These are phyloP conservation scores for Grantiella picta DNA, from an alignment of 2,113 vertebrate species.

Conservation along the genomic window DNA sequence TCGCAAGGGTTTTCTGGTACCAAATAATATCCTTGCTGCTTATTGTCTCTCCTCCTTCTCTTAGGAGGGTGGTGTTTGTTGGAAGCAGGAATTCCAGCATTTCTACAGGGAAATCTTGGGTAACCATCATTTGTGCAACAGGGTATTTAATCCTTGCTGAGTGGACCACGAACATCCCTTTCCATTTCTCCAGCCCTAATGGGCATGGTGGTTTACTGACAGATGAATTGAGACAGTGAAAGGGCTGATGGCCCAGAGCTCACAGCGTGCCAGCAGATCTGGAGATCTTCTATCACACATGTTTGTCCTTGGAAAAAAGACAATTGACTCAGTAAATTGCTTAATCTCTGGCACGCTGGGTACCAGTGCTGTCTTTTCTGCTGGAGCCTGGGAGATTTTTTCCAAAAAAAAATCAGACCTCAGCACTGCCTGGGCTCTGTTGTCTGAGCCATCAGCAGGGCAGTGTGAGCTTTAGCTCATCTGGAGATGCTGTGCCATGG, in stretches of 20 bases:
- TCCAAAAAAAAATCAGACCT: neutral
- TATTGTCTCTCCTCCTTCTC: neutral
- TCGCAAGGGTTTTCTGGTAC: neutral
- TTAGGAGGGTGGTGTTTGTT: neutral
- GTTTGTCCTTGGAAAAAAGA: constrained; percentile 64
- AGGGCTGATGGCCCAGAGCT: constrained; percentile 54
- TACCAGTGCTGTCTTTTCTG: neutral
- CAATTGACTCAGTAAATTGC: constrained; percentile 62
- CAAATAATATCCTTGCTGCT: neutral
- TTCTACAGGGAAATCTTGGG: neutral
- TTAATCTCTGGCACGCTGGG: constrained; percentile 33
- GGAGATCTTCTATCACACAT: constrained; percentile 55
- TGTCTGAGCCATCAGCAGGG: neutral
- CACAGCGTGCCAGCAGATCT: constrained; percentile 40
- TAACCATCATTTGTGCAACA: neutral
- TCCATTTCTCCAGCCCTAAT: constrained; percentile 12
- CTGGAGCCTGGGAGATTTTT: neutral
- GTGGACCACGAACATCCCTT: neutral
- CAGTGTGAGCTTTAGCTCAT: neutral
- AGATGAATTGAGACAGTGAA: constrained; percentile 56
- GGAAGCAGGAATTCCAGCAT: neutral
- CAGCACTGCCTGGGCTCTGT: neutral
- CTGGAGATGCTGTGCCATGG: neutral
- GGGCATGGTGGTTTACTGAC: constrained; percentile 36
- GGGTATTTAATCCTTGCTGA: neutral